Conservation (phyloP, 2,888 invertebrate genomes). For the Fragum whitleyi region DNA sequence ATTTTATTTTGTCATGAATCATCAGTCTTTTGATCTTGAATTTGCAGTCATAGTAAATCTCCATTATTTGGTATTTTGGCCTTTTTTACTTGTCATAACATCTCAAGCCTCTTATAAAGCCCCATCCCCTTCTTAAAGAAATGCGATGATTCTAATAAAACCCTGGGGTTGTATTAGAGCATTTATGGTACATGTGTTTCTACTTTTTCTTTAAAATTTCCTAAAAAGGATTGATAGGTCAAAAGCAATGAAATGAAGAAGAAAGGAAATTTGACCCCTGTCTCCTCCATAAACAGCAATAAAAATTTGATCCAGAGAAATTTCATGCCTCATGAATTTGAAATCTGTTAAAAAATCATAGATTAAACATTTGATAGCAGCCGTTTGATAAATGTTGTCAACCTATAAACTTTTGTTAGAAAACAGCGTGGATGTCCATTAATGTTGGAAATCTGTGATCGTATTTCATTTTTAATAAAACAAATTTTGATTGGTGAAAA, state of each 20-base stretch:
- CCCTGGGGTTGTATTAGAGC: no score
- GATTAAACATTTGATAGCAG: slow-evolving; percentile 22
- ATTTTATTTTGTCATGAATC: no score
- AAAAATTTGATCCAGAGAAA: slow-evolving; percentile 28
- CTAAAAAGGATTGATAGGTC: neutral
- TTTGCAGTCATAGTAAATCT: no score
- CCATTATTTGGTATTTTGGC: no score
- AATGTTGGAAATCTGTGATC: slow-evolving; percentile 1
- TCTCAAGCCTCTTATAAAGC: no score
- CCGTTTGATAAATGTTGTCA: slow-evolving; percentile 22
- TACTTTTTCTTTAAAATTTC: no score
- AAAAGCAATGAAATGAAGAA: neutral
- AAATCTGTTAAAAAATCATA: neutral
- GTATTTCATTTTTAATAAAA: slow-evolving; percentile 26
- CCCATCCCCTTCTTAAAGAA: no score
- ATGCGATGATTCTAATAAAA: no score
- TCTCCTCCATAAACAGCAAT: slow-evolving; percentile 14
- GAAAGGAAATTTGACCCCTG: slow-evolving; percentile 18
- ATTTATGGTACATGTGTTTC: no score
- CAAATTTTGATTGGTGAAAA: slow-evolving; percentile 20
- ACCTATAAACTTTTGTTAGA: slow-evolving; percentile 7
- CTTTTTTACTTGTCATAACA: no score
- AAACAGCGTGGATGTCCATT: slow-evolving; percentile 15
- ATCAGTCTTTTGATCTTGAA: no score
- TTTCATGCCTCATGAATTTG: slow-evolving; percentile 16